These are phyloP conservation scores for Meloidogyne chitwoodi DNA, from an alignment of 1,140 invertebrate species.

Conservation along the genomic window DNA sequence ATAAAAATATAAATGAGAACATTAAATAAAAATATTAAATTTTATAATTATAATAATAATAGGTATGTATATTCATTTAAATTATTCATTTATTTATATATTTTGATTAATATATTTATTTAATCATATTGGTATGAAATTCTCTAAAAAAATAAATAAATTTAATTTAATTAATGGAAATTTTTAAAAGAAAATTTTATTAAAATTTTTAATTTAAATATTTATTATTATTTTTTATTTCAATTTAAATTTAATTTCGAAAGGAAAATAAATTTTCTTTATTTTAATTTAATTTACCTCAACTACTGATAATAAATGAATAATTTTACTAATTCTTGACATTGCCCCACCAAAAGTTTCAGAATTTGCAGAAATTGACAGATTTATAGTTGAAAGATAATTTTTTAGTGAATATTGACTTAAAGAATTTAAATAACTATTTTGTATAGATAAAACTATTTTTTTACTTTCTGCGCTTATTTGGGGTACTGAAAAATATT, in stretches of 20 bases:
- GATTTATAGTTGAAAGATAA: background rate
- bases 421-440: background rate
- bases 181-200: too few species aligned
- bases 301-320: background rate
- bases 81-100: too few species aligned
- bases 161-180: too few species aligned
- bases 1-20: too few species aligned
- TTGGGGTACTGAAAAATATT: background rate
- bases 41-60: too few species aligned
- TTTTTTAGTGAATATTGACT: conserved; percentile 5
- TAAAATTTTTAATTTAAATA: too few species aligned
- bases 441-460: background rate
- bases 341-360: background rate
- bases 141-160: background rate
- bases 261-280: too few species aligned
- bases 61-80: too few species aligned
- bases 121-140: background rate
- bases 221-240: too few species aligned
- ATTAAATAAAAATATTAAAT: too few species aligned
- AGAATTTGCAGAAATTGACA: too few species aligned
- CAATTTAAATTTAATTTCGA: too few species aligned
- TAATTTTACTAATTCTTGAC: background rate
- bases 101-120: background rate
- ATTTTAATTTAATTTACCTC: background rate
- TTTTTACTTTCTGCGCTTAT: background rate